Percentiles rank a stretch among this genome's conserved stretches.
phyloP scores from a whole-genome alignment of 2,888 invertebrate species.

The Geotrupes spiniger region DNA sequence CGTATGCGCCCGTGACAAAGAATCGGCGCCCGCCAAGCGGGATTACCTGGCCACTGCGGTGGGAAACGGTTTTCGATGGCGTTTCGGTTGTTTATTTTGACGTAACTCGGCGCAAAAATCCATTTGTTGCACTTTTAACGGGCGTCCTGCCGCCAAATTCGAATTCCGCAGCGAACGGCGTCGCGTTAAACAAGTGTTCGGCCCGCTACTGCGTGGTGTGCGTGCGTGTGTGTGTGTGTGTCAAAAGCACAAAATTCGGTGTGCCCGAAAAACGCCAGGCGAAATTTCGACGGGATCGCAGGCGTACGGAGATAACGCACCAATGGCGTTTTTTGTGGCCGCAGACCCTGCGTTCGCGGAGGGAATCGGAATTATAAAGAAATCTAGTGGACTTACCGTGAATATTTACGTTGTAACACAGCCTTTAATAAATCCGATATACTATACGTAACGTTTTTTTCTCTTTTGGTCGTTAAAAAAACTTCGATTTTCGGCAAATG shows the following conservation, averaged over 20 bases:
- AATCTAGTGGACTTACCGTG: constrained; percentile 31
- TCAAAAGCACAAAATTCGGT: too few species aligned
- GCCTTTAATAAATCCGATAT: constrained; percentile 39
- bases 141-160: constrained; percentile 19
- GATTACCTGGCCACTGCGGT: neutral
- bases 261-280: too few species aligned
- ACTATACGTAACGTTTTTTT: constrained; percentile 36
- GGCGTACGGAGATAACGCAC: too few species aligned
- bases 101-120: constrained; percentile 7
- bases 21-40: neutral
- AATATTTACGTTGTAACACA: constrained; percentile 39
- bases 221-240: too few species aligned
- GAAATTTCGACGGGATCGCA: too few species aligned
- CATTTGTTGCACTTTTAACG: neutral
- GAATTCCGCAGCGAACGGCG: constrained; percentile 3
- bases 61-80: constrained; percentile 10
- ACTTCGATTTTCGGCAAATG: constrained; percentile 46
- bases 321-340: too few species aligned
- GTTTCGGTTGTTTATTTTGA: constrained; percentile 3
- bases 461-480: constrained; percentile 35
- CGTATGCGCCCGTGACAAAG: neutral
- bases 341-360: too few species aligned
- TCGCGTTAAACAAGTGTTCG: constrained; percentile 23
- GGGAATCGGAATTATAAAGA: too few species aligned
- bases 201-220: constrained; percentile 14